Evolutionary conservation across 2,113 vertebrate species (phyloP).

Genomic region (Varanus komodoensis): DNA sequence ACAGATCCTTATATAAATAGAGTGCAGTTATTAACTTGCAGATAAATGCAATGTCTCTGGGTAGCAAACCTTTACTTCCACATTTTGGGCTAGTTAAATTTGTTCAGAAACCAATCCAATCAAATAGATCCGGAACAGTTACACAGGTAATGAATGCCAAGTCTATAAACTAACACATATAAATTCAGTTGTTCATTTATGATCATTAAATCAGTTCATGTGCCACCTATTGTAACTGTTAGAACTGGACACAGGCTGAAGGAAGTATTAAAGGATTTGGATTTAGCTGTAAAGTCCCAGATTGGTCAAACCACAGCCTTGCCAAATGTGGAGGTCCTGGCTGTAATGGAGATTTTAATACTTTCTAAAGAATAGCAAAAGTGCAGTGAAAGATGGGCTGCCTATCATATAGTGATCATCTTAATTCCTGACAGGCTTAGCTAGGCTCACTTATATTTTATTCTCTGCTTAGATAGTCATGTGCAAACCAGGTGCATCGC

Average conservation of each 20-base stretch:
- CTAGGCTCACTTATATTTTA: background rate
- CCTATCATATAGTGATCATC: background rate
- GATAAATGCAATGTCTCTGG: background rate
- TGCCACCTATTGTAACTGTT: slow-evolving; percentile 12
- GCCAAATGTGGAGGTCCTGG: background rate
- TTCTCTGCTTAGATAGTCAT: background rate
- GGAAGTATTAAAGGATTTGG: slow-evolving; percentile 27
- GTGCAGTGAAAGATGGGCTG: background rate
- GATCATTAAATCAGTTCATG: background rate
- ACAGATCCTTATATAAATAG: background rate
- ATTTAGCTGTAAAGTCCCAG: background rate
- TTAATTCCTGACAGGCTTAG: background rate
- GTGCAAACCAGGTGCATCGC: background rate
- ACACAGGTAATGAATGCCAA: slow-evolving; percentile 6
- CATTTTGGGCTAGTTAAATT: slow-evolving; percentile 1
- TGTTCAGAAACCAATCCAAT: slow-evolving; percentile 1
- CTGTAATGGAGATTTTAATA: background rate
- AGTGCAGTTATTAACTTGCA: slow-evolving; percentile 10
- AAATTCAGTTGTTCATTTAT: slow-evolving; percentile 32
- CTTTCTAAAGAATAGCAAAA: background rate
- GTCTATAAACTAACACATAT: slow-evolving; percentile 15
- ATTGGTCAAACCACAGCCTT: background rate
- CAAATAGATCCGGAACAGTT: slow-evolving; percentile 8
- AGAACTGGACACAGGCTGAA: background rate
- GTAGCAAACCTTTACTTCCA: slow-evolving; percentile 17